Evolutionary conservation across 23 tunicate genomes (phyloP).

Genomic region (Botrylloides violaceus): DNA sequence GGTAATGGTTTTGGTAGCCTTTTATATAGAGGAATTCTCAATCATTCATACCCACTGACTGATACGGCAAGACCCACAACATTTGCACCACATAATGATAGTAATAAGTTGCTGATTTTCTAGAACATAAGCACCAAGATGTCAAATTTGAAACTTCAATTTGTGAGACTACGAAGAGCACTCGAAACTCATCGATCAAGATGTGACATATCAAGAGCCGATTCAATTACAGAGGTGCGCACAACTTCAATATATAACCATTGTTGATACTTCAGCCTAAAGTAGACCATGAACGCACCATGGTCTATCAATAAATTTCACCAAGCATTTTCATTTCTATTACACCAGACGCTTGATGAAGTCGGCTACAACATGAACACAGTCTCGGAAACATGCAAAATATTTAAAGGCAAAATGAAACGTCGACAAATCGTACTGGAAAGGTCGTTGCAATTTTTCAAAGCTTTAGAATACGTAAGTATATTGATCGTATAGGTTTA

Average conservation of each 20-base stretch:
- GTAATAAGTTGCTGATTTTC: no score
- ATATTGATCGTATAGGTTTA: no score
- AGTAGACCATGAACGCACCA: not conserved
- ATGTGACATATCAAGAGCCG: not conserved
- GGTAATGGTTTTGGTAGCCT: no score
- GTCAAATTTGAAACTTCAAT: constrained; percentile 14
- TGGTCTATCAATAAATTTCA: not conserved
- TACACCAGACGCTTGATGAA: constrained; percentile 13
- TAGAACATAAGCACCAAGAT: not conserved
- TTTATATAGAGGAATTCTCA: no score
- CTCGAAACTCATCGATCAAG: constrained; percentile 1
- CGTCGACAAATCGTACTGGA: constrained; percentile 32
- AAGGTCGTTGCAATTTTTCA: constrained; percentile 25
- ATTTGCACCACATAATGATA: no score
- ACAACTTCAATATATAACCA: not conserved
- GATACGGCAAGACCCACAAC: no score
- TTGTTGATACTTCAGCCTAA: not conserved
- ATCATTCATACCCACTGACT: no score
- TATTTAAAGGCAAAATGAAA: constrained; percentile 21
- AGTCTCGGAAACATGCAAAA: constrained; percentile 23
- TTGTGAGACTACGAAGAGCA: constrained; percentile 16
- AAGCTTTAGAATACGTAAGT: constrained; percentile 35
- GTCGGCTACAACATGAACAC: constrained; percentile 8
- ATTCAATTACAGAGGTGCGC: not conserved
- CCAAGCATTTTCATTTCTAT: not conserved